Evolutionary conservation across 37 sponge, comb jelly and placozoan species (phyloP), one percentile per base, ranked within the genome.

Genomic region (Ephydatia muelleri): DNA sequence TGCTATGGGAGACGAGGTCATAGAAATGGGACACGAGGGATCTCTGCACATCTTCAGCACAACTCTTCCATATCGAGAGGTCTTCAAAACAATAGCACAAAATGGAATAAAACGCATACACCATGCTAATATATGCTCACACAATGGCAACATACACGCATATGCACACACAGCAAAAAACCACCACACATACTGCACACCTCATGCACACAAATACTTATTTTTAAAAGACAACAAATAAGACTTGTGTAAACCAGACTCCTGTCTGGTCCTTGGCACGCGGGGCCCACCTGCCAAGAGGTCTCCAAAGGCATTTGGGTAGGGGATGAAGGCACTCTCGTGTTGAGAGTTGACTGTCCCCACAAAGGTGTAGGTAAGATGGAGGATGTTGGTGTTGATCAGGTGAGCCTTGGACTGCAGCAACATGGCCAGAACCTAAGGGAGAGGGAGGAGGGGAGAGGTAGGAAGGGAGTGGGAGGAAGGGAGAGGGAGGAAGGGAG

Each of bases 351-450:
- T 89, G 26, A 94, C 82, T 32, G 97, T 92, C 9, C 97, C 97
- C 33, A 97, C 97, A 1, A 97, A 86, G 19, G 93, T 87, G 84
- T 84, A 95, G 57, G 92, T 88, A 32, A 97, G 83, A 48, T 97
- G 97, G 47, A 97, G 89, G 38, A 97, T 97, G 89, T 97, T 89
- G 23, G 82, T 89, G 77, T 94, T 97, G 75, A 97, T 70, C 13
- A 92, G 82, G 33, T 90, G 85, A 40, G 70, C 47, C 84, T 94
- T 94, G 16, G 83, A 81, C 5, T 85, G 84, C 21, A 92, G 72
- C 67, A 97, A 75, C 95, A 97, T 94, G 0, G 89, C 97, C 38
- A 97, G 75, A 2, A 97, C 87, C 91, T 95, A 82, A 30, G 34
- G 22, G 40, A 69, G 68, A 65, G 36, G 4, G 66, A 38, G 67